Percentiles rank a stretch among this genome's conserved stretches.
Evolutionary conservation across 2,797 vertebrate species (phyloP).

Genomic region (Acipenser oxyrinchus): DNA sequence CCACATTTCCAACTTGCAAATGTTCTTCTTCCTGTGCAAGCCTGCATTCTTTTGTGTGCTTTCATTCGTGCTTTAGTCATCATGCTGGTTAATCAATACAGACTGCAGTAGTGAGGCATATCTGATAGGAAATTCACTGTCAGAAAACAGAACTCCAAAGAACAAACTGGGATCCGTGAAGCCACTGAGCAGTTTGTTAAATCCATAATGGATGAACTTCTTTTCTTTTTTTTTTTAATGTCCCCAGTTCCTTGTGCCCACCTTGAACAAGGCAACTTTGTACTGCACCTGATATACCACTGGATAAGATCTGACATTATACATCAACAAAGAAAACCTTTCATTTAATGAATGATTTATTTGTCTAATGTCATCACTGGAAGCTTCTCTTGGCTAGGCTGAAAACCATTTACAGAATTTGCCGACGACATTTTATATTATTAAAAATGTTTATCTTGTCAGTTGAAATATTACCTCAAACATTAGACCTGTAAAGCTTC

Average conservation of each 20-base stretch:
- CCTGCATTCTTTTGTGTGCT: too few relatives aligned
- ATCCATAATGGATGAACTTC: background rate
- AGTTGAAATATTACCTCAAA: too few relatives aligned
- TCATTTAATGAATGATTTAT: background rate
- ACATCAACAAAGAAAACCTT: slow-evolving; percentile 1
- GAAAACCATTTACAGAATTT: too few relatives aligned
- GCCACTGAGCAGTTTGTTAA: background rate
- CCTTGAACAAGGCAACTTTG: background rate
- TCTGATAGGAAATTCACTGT: background rate
- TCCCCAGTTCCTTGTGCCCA: background rate
- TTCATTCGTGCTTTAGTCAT: too few relatives aligned
- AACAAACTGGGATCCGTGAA: background rate
- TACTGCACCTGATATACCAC: background rate
- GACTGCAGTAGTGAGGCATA: background rate
- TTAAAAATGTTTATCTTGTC: too few relatives aligned
- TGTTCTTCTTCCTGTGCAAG: too few relatives aligned
- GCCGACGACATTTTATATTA: too few relatives aligned
- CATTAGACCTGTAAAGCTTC: too few relatives aligned
- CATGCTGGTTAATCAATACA: background rate
- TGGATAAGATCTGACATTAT: background rate
- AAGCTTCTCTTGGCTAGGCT: background rate
- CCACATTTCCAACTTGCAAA: too few relatives aligned
- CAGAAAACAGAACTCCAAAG: background rate
- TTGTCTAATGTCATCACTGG: background rate
- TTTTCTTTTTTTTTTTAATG: background rate